These are phyloP conservation scores for Globia sparganii DNA, from an alignment of 2,888 invertebrate species.

Conservation along the genomic window DNA sequence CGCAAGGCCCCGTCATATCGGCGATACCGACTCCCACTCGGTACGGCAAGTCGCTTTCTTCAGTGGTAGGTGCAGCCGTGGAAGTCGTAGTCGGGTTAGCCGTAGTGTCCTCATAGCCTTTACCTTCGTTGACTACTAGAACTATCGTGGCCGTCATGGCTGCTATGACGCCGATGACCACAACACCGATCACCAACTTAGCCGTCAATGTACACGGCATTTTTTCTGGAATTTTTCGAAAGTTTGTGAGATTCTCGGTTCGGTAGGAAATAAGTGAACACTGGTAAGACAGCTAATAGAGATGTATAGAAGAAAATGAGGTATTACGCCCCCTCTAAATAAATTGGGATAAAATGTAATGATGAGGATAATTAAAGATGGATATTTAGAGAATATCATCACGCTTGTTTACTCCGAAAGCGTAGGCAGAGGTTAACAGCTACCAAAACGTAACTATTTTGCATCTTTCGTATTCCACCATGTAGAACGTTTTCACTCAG, in stretches of 20 bases:
- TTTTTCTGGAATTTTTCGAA: constrained; percentile 64
- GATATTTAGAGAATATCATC: background rate
- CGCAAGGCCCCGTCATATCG: constrained; percentile 97
- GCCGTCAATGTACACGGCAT: constrained; percentile 79
- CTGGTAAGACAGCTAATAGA: background rate
- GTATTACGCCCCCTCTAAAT: background rate
- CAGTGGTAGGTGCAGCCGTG: constrained; percentile 1
- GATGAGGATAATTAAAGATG: background rate
- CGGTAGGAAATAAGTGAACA: background rate
- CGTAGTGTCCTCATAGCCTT: constrained; percentile 6
- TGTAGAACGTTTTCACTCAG: constrained; percentile 69
- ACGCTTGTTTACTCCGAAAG: background rate
- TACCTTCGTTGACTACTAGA: constrained; percentile 71
- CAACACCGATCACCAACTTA: constrained; percentile 76
- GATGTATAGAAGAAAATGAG: background rate
- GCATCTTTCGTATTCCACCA: constrained; percentile 72
- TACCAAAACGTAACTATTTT: constrained; percentile 73
- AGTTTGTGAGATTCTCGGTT: too few species aligned
- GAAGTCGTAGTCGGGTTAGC: constrained; percentile 15
- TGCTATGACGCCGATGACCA: constrained; percentile 76
- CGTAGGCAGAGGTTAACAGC: background rate
- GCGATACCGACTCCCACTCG: constrained; percentile 96
- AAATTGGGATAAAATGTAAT: background rate
- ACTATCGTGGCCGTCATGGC: constrained; percentile 79
- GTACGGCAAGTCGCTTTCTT: constrained; percentile 65